These are phyloP conservation scores for Autographa gamma DNA, from an alignment of 2,888 invertebrate genomes.

Conservation along the genomic window DNA sequence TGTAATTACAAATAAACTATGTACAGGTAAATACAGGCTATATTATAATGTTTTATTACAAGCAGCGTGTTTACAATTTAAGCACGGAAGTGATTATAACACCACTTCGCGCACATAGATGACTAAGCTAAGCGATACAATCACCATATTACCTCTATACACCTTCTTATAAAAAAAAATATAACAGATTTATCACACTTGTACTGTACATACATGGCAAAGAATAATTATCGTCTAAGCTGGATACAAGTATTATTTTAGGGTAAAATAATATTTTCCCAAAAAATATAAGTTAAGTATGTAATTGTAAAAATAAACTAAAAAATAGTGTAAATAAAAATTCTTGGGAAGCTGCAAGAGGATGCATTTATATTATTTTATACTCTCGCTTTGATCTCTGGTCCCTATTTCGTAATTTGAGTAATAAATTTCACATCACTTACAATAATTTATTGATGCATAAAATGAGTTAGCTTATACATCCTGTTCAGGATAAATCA, in stretches of 20 bases:
- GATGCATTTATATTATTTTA: constrained; percentile 39
- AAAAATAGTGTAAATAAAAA: constrained; percentile 19
- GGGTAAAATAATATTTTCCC: constrained; percentile 13
- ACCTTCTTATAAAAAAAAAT: constrained; percentile 52
- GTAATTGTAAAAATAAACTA: constrained; percentile 23
- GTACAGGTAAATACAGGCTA: constrained; percentile 80
- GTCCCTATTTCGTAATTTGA: constrained; percentile 57
- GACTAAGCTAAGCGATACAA: constrained; percentile 66
- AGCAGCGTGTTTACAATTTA: constrained; percentile 69
- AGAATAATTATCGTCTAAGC: constrained; percentile 67
- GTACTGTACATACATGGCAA: constrained; percentile 85
- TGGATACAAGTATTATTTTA: constrained; percentile 55
- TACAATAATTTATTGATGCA: constrained; percentile 26
- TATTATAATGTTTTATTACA: constrained; percentile 67
- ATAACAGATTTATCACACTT: constrained; percentile 78
- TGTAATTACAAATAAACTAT: constrained; percentile 66
- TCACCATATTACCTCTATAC: constrained; percentile 64
- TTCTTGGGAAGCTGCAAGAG: constrained; percentile 54
- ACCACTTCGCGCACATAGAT: constrained; percentile 76
- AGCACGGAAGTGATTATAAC: constrained; percentile 83
- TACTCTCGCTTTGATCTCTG: constrained; percentile 56
- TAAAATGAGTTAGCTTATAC: constrained; percentile 25
- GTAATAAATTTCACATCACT: constrained; percentile 35
- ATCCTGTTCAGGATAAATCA: constrained; percentile 9
- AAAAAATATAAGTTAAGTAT: constrained; percentile 14